Base-by-base conservation (phyloP, 1,140 invertebrate genomes). In the Drosophila sulfurigaster region DNA sequence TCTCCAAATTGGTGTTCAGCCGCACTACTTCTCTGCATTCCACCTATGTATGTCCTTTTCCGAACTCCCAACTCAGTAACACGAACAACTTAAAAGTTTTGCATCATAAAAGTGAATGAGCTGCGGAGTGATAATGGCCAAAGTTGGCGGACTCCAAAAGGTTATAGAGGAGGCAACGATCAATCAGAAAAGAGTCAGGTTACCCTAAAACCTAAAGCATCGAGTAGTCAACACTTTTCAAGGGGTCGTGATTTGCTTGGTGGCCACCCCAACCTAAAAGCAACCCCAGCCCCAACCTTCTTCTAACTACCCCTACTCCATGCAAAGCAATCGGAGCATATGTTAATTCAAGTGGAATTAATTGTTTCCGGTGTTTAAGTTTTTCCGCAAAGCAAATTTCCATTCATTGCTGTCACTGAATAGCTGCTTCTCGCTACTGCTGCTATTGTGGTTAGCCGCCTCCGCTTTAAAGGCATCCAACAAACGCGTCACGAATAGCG, bases 291-390 rank as follows among this genome's bases (percentile, higher is more conserved):
- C 60, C 25, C 30, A 56, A 56, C 57, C 13, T 20, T 30, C 3
- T 25, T 8, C 6, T 13, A 30, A 51, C 60, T 41, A 59, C 49
- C 46, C 49, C 46, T 32, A 11, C 38, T 8, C 51, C 6, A 7
- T 15, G 5, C 35, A 11, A 69, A 76, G 41, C 81, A 82, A 82
- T 82, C 80, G 81, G 74, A 78, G 75, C 78, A 86, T 91, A 92
- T 92, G 91, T 91, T 91, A 91, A 91, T 92, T 91, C 91, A 92
- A 92, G 87, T 91, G 90, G 90, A 91, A 92, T 91, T 92, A 92
- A 91, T 91, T 91, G 91, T 90, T 91, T 92, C 90, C 90, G 90
- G 90, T 91, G 83, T 92, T 91, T 91, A 92, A 89, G 89, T 91
- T 91, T 91, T 91, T 88, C 89, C 81, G 85, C 85, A 85, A 88